Conservation (phyloP, 2,888 invertebrate genomes). For the Drosophila stalkeri region DNA sequence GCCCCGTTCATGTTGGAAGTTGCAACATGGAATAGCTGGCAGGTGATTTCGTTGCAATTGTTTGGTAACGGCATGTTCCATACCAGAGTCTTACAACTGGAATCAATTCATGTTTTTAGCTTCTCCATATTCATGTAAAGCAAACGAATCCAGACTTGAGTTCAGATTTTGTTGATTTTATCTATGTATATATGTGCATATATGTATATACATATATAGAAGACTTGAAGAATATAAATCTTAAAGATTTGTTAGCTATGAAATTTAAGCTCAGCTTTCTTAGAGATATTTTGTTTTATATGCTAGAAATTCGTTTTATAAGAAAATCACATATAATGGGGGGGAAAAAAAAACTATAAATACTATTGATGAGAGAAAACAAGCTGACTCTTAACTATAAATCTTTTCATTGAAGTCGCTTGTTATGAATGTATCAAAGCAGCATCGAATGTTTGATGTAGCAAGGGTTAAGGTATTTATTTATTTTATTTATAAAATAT, state of each 20-base stretch:
- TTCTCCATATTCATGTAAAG: not conserved
- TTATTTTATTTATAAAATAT: not conserved
- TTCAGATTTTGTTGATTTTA: not conserved
- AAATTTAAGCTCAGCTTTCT: not conserved
- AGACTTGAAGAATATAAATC: not conserved
- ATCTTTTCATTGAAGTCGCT: not conserved
- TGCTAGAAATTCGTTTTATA: not conserved
- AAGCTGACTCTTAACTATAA: not conserved
- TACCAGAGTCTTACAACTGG: not conserved
- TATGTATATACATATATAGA: not conserved
- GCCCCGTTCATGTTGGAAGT: not conserved
- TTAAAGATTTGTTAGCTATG: not conserved
- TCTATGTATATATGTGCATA: not conserved
- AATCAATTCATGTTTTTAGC: not conserved
- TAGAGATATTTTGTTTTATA: not conserved
- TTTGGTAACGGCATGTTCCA: not conserved
- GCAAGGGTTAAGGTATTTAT: too few relatives aligned
- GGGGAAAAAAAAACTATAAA: not conserved
- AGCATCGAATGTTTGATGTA: not conserved
- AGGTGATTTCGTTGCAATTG: constrained; percentile 22
- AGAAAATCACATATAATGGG: too few relatives aligned
- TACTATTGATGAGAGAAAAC: not conserved
- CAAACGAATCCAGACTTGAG: not conserved
- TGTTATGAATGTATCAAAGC: not conserved
- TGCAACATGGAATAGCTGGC: constrained; percentile 13